Evolutionary conservation across 2,888 invertebrate species (phyloP), one percentile per base, ranked within the genome.

Genomic region (Campoplex capitator): DNA sequence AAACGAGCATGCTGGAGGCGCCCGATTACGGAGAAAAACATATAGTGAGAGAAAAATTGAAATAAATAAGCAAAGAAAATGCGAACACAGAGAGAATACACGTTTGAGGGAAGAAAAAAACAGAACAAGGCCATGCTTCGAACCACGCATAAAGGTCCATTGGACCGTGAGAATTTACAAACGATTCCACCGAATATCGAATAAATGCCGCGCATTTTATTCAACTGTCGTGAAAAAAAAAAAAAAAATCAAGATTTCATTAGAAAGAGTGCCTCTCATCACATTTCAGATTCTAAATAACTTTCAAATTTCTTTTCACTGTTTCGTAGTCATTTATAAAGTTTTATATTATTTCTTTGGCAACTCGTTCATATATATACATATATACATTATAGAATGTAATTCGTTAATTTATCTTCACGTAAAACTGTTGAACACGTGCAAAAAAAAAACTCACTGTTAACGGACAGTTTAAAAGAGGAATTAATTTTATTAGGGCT

Each of bases 1-100:
- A 70, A 75, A 62, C 35, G 51, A 23, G 7, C 62, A 75, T 32
- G 71, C 62, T 71, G 81, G 88, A 68, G 73, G 71, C 74, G 6
- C 56, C 18, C 51, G 62, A 62, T 62, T 65, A 56, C 13, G 32
- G 48, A 48, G 3, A 56, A 62, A 65, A 35, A 51, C 35, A 38
- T 42, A 28, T 16, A 48, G 51, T 23, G 51, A 32, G 32, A 71
- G 48, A 48, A 48, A 38, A 48, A 32, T 32, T 51, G 7, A 48
- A n/a, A 32, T 28, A 35, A 56, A 54, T 35, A 56, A 48, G 45
- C 23, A 70, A 32, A 13, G 77, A 62, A 51, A 80, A 62, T 71
- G 35, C 62, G 38, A 58, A 35, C n/a, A 73, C 23, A n/a, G 56
- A 32, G 42, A 74, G 54, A 74, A 16, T 28, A 9, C 58, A 16